Percentiles rank a stretch among this genome's conserved stretches.
phyloP scores from a whole-genome alignment of 1,140 invertebrate genomes.

The Neodiprion pinetum region DNA sequence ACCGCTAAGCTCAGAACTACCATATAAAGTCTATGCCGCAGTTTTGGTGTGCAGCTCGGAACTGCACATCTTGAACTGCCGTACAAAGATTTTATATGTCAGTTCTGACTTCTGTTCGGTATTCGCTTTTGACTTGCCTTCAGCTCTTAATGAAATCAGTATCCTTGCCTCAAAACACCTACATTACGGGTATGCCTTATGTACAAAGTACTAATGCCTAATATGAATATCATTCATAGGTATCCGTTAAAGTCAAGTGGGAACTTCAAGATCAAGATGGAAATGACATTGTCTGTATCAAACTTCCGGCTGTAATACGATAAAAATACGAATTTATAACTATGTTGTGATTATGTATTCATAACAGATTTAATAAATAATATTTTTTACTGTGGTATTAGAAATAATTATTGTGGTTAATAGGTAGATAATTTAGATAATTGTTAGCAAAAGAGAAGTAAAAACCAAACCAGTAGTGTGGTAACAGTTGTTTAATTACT shows the following conservation, averaged over 20 bases:
- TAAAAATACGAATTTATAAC: slow-evolving; percentile 38
- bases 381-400: background rate
- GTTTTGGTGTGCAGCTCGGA: too few species aligned
- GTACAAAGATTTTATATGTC: too few species aligned
- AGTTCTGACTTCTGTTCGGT: too few species aligned
- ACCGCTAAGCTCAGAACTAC: too few species aligned
- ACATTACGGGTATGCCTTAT: too few species aligned
- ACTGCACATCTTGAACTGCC: too few species aligned
- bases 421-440: background rate
- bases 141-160: too few species aligned
- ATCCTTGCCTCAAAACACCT: too few species aligned
- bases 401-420: background rate
- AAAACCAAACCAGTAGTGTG: background rate
- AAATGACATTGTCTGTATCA: slow-evolving; percentile 70
- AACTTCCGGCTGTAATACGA: slow-evolving; percentile 70
- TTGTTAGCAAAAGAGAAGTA: slow-evolving; percentile 23
- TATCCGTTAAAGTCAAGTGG: slow-evolving; percentile 75
- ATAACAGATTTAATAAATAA: background rate
- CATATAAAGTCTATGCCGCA: too few species aligned
- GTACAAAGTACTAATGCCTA: background rate
- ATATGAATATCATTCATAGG: slow-evolving; percentile 45
- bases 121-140: too few species aligned
- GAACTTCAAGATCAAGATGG: slow-evolving; percentile 68
- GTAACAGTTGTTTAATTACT: background rate
- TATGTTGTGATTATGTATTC: background rate